These are phyloP conservation scores for Chesias legatella DNA, from an alignment of 2,888 invertebrate species.

Conservation along the genomic window DNA sequence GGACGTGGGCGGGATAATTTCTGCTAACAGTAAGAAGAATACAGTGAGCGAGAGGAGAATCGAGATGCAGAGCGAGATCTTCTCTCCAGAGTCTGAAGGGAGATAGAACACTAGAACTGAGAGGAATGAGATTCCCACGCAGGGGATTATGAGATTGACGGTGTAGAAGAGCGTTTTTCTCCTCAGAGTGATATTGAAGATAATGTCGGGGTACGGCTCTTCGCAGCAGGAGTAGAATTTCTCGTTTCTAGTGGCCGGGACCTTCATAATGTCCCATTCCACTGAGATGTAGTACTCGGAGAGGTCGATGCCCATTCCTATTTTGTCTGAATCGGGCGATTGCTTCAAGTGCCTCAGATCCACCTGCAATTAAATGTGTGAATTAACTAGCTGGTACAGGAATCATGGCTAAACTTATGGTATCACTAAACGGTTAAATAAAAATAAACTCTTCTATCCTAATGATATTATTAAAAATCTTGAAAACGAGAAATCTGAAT, in stretches of 20 bases:
- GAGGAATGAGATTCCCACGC: slow-evolving; percentile 97
- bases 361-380: slow-evolving; percentile 81
- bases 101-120: slow-evolving; percentile 98
- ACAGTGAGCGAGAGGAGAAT: slow-evolving; percentile 95
- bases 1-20: slow-evolving; percentile 97
- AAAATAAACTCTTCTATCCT: no score
- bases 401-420: no score
- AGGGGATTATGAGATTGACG: slow-evolving; percentile 97
- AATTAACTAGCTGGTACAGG: no score
- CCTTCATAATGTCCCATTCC: slow-evolving; percentile 98
- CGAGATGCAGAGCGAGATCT: slow-evolving; percentile 97
- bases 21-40: slow-evolving; percentile 95
- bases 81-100: slow-evolving; percentile 98
- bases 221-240: slow-evolving; percentile 98
- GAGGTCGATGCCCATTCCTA: slow-evolving; percentile 94
- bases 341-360: slow-evolving; percentile 94
- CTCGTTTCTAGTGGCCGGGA: slow-evolving; percentile 93
- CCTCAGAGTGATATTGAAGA: slow-evolving; percentile 96
- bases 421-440: no score
- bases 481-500: no score
- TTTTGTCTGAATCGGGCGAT: slow-evolving; percentile 91
- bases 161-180: slow-evolving; percentile 98
- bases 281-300: slow-evolving; percentile 98
- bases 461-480: no score
- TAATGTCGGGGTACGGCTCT: slow-evolving; percentile 98